Base-by-base conservation (phyloP, 64 coral and sea anemone species). In the Orbicella faveolata region DNA sequence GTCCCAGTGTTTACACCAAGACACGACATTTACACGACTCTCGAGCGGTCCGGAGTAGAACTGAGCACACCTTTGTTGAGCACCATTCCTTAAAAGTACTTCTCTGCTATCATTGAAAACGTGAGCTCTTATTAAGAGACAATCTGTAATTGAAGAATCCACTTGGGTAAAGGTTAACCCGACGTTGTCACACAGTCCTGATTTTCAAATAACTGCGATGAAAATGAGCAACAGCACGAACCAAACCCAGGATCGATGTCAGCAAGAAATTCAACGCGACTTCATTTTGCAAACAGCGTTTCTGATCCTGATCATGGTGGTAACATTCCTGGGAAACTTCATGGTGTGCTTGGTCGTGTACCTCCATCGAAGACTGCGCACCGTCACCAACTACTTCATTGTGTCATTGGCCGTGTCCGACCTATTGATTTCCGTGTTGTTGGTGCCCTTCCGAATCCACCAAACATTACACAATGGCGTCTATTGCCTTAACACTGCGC, bases 331-430 rank as follows among this genome's bases (percentile, higher is more conserved):
- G 17, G 90, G 90, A 8, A 92, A 92, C 35, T 84, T 84, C n/a
- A 64, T 92, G 48, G 90, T 92, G 0, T 84, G 84, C 9, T 61
- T 88, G 10, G 36, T 87, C 2, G 92, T 97, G 17, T 89, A 88
- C 52, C 11, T 97, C 13, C 76, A 80, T 36, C 79, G 80, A 7
- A 55, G 95, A 39, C 84, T 97, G 15, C 89, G 95, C 51, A 83
- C 90, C 12, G 85, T 97, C 36, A 93, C 95, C 63, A 97, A 97
- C 44, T 88, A 90, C 64, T 97, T 97, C 44, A 93, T 97, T 33
- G 88, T 91, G n/a, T 97, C 95, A 6, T 83, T 97, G 2, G 95
- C 95, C 10, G 95, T 88, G 55, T 94, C 92, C n/a, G 95, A 97
- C 81, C 57, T 97, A 59, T 64, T 97, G n/a, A 26, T 97, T 35